A percentile compares a stretch with the other conserved stretches of the same genome.
Evolutionary conservation across 2,888 invertebrate species (phyloP).

Genomic region (Malthinus seriepunctatus): DNA sequence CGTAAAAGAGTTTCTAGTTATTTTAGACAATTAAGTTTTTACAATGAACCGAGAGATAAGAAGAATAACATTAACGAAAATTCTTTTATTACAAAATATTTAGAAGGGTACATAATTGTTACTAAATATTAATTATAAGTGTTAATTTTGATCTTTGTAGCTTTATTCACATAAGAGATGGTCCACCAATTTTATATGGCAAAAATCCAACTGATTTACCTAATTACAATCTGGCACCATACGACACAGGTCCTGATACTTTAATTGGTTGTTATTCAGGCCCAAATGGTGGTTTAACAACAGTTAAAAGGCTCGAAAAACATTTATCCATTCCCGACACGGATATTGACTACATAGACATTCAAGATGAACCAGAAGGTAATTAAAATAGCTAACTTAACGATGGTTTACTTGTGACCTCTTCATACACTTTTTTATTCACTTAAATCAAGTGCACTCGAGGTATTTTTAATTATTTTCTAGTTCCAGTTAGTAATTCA

Average conservation of each 20-base stretch:
- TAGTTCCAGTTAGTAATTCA: constrained; percentile 25
- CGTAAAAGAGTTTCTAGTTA: constrained; percentile 72
- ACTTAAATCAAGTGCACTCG: too few species aligned
- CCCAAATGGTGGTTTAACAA: constrained; percentile 78
- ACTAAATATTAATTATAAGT: constrained; percentile 34
- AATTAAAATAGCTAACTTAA: constrained; percentile 1
- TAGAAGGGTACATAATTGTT: constrained; percentile 66
- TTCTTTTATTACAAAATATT: constrained; percentile 71
- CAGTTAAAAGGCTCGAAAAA: constrained; percentile 68
- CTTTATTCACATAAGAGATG: constrained; percentile 48
- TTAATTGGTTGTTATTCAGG: constrained; percentile 78
- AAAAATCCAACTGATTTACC: constrained; percentile 75
- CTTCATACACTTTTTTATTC: too few species aligned
- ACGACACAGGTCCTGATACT: constrained; percentile 59
- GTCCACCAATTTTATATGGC: constrained; percentile 69
- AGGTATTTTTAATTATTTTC: not conserved
- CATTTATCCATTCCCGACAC: constrained; percentile 68
- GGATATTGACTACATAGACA: constrained; percentile 76
- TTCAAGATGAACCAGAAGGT: constrained; percentile 46
- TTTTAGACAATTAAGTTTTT: constrained; percentile 71
- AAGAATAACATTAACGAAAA: constrained; percentile 58
- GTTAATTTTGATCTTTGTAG: constrained; percentile 35
- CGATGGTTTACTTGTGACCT: not conserved
- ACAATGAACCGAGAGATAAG: constrained; percentile 61
- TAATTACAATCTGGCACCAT: constrained; percentile 58